Evolutionary conservation across 2,888 invertebrate genomes (phyloP).

Genomic region (Harpagoxenus sublaevis): DNA sequence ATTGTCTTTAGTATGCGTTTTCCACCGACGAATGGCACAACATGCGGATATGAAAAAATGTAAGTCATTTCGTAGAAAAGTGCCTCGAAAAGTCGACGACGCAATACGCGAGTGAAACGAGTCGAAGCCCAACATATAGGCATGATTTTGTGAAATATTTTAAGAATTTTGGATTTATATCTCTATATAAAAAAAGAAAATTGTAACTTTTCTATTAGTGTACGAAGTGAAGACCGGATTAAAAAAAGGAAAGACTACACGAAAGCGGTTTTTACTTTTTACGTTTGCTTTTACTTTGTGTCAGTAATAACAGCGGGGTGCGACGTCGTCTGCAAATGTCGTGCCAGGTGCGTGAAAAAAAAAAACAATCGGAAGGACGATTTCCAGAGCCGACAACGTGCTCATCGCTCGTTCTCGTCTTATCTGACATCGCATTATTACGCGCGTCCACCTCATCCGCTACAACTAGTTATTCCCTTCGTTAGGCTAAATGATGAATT

Average conservation of each 20-base stretch:
- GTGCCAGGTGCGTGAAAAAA: conserved; percentile 44
- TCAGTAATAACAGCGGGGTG: conserved; percentile 15
- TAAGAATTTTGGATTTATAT: background rate
- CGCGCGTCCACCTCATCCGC: conserved; percentile 71
- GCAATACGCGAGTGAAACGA: background rate
- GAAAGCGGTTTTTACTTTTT: background rate
- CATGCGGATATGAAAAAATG: background rate
- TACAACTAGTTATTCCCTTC: conserved; percentile 71
- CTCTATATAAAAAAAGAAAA: background rate
- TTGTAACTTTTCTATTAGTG: conserved; percentile 16
- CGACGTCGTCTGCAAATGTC: conserved; percentile 47
- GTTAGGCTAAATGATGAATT: conserved; percentile 75
- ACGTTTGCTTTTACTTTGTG: conserved; percentile 36
- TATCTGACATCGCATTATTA: conserved; percentile 74
- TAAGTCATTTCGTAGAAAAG: background rate
- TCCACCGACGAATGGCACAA: conserved; percentile 11
- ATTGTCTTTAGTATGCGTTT: conserved; percentile 51
- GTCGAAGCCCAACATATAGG: background rate
- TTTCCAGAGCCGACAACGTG: conserved; percentile 65
- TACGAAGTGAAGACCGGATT: background rate
- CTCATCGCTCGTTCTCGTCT: conserved; percentile 59
- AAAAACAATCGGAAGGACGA: conserved; percentile 63
- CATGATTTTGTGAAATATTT: background rate
- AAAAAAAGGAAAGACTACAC: background rate
- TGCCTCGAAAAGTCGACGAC: background rate